A percentile compares a stretch with the other conserved stretches of the same genome.
Conservation (phyloP, 2,888 invertebrate genomes). For the Nomada lathburiana region DNA sequence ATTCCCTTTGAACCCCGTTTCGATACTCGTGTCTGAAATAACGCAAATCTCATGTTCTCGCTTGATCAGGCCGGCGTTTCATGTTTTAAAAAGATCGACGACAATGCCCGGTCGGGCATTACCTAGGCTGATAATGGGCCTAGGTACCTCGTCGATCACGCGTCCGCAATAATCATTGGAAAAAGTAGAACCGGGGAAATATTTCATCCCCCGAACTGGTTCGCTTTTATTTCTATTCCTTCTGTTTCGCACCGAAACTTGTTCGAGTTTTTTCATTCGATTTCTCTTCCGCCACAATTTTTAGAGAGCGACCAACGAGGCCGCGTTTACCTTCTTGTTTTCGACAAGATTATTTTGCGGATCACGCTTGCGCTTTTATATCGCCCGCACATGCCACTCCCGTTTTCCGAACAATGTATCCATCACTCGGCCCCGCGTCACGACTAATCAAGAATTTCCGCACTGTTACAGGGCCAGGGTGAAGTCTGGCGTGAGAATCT, state of each 20-base stretch:
- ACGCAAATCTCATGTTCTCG: background rate
- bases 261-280: background rate
- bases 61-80: background rate
- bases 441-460: background rate
- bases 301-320: background rate
- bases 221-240: conserved; percentile 5
- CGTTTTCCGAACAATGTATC: conserved; percentile 22
- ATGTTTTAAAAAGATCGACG: background rate
- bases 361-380: conserved; percentile 10
- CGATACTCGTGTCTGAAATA: background rate
- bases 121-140: conserved; percentile 44
- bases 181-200: conserved; percentile 18
- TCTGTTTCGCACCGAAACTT: background rate
- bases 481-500: conserved; percentile 93
- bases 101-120: conserved; percentile 18
- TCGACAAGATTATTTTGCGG: background rate
- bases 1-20: conserved; percentile 19
- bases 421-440: background rate
- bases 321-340: conserved; percentile 12
- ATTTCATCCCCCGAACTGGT: conserved; percentile 31
- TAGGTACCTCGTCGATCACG: conserved; percentile 6
- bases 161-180: conserved; percentile 9
- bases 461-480: conserved; percentile 90
- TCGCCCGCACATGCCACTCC: background rate
- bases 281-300: background rate